A percentile compares a stretch with the other conserved stretches of the same genome.
These are phyloP conservation scores for Berghia stephanieae DNA, from an alignment of 1,140 invertebrate genomes.

Conservation along the genomic window DNA sequence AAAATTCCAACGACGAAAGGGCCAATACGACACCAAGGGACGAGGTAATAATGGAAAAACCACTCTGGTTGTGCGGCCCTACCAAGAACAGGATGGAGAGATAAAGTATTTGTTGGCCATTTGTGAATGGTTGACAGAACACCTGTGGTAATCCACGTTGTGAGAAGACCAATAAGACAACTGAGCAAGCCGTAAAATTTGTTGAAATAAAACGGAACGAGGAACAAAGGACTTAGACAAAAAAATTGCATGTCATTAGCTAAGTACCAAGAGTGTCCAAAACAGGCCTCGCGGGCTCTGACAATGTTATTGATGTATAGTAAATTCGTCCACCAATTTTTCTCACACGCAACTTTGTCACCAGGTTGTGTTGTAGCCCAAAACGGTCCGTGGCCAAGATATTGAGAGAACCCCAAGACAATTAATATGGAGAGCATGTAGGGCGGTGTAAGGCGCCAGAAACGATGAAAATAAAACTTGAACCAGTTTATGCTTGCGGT, in stretches of 20 bases:
- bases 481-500: slow-evolving; percentile 55
- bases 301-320: slow-evolving; percentile 85
- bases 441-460: slow-evolving; percentile 76
- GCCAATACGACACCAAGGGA: slow-evolving; percentile 68
- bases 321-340: slow-evolving; percentile 84
- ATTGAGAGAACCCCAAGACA: slow-evolving; percentile 76
- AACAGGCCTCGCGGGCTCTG: slow-evolving; percentile 72
- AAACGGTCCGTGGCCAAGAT: slow-evolving; percentile 72
- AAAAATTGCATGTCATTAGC: slow-evolving; percentile 84
- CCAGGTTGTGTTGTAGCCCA: slow-evolving; percentile 35
- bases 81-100: not conserved
- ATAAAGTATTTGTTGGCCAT: not conserved
- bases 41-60: slow-evolving; percentile 35
- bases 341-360: slow-evolving; percentile 67
- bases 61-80: not conserved
- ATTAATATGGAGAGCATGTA: slow-evolving; percentile 85
- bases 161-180: not conserved
- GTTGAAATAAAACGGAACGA: slow-evolving; percentile 42
- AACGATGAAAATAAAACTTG: slow-evolving; percentile 51
- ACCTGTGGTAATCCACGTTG: slow-evolving; percentile 2
- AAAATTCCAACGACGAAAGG: slow-evolving; percentile 70
- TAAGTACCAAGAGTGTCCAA: slow-evolving; percentile 78
- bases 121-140: slow-evolving; percentile 15
- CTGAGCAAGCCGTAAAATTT: slow-evolving; percentile 1
- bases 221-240: slow-evolving; percentile 73